A percentile compares a stretch with the other conserved stretches of the same genome.
phyloP scores from a whole-genome alignment of 2,113 vertebrate species.

The Romanogobio albipinnatus region DNA sequence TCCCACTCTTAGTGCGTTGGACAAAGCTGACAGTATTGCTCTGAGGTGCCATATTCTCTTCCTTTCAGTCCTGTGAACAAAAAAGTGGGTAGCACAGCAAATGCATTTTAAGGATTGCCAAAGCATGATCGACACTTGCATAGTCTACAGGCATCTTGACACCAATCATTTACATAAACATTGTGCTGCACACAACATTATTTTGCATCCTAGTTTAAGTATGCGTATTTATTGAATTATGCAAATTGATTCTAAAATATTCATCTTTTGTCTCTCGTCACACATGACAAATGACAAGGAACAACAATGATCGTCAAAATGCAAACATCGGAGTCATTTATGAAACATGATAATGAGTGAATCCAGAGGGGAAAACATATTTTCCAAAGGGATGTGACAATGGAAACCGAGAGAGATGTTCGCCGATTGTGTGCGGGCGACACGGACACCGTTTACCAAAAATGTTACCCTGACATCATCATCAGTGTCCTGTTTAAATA shows the following conservation, averaged over 20 bases:
- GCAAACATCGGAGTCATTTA: constrained; percentile 52
- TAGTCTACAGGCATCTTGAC: constrained; percentile 63
- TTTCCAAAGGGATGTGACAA: constrained; percentile 29
- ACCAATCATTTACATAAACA: constrained; percentile 69
- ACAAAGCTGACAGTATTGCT: constrained; percentile 70
- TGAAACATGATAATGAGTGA: constrained; percentile 46
- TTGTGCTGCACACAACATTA: constrained; percentile 64
- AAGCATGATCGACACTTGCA: constrained; percentile 75
- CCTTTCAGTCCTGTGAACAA: constrained; percentile 68
- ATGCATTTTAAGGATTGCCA: constrained; percentile 71
- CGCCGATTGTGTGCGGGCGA: neutral
- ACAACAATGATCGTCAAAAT: constrained; percentile 41
- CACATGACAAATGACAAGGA: constrained; percentile 38
- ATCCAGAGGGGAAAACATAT: constrained; percentile 28
- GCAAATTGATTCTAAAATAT: constrained; percentile 50
- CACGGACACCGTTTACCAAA: neutral
- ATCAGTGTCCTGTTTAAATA: constrained; percentile 4
- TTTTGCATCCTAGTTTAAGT: constrained; percentile 58
- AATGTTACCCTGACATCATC: constrained; percentile 11
- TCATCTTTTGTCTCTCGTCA: constrained; percentile 45
- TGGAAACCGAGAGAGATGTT: neutral
- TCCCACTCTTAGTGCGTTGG: constrained; percentile 62
- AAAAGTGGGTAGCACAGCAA: constrained; percentile 75
- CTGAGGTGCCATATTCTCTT: constrained; percentile 73
- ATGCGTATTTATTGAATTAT: constrained; percentile 62